phyloP scores from a whole-genome alignment of 2,797 vertebrate genomes.

The Acrossocheilus fasciatus region DNA sequence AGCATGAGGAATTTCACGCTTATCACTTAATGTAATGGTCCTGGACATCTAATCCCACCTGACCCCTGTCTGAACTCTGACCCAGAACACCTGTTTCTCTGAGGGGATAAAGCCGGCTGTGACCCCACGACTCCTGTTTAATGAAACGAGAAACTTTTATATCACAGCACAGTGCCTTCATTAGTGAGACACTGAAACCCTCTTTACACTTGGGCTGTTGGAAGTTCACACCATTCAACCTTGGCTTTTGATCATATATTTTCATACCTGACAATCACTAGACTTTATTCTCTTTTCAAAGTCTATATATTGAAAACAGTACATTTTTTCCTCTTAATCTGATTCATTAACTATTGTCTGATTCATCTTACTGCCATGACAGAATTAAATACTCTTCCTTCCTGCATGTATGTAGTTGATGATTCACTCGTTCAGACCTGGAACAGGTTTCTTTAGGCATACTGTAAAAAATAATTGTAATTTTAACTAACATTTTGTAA shows the following conservation, averaged over 20 bases:
- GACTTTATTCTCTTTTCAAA: slow-evolving; percentile 16
- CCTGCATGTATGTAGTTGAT: background rate
- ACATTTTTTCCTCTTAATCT: background rate
- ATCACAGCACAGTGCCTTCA: slow-evolving; percentile 58
- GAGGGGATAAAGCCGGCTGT: slow-evolving; percentile 54
- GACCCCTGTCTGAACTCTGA: slow-evolving; percentile 66
- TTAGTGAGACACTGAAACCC: slow-evolving; percentile 55
- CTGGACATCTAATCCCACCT: slow-evolving; percentile 60
- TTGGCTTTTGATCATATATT: slow-evolving; percentile 46
- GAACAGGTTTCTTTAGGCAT: background rate
- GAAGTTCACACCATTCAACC: slow-evolving; percentile 38
- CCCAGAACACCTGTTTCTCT: slow-evolving; percentile 69
- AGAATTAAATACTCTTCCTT: background rate
- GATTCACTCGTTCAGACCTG: background rate
- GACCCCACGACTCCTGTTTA: slow-evolving; percentile 67
- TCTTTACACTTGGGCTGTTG: slow-evolving; percentile 45
- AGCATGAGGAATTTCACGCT: slow-evolving; percentile 67
- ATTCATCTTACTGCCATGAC: background rate
- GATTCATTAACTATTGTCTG: background rate
- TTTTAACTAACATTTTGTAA: too few species aligned
- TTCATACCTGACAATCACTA: slow-evolving; percentile 9
- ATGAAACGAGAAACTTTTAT: slow-evolving; percentile 65
- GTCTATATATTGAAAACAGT: background rate
- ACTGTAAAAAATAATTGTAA: too few species aligned
- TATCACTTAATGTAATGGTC: slow-evolving; percentile 64